phyloP scores from a whole-genome alignment of 2,113 vertebrate species.

The Vidua chalybeata region DNA sequence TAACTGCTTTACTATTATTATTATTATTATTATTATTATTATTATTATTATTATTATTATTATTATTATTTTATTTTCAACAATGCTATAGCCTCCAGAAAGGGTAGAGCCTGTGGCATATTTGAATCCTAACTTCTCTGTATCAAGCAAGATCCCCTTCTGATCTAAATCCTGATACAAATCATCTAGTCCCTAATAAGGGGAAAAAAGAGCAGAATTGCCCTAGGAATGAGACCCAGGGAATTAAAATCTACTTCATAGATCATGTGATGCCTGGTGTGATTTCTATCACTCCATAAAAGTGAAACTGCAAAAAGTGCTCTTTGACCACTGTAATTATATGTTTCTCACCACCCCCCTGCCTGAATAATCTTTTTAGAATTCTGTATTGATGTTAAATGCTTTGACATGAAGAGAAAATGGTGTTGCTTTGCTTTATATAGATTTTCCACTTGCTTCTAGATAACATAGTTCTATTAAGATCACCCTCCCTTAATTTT shows the following conservation, averaged over 20 bases:
- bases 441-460: neutral
- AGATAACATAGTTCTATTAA: neutral
- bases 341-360: rapidly evolving
- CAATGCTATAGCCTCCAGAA: neutral
- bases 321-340: neutral
- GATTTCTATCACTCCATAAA: neutral
- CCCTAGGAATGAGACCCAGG: neutral
- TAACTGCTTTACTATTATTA: neutral
- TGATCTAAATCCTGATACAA: neutral
- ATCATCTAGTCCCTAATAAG: neutral
- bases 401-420: neutral
- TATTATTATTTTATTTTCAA: neutral
- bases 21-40: neutral
- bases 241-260: neutral
- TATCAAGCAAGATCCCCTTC: neutral
- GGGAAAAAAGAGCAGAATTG: neutral
- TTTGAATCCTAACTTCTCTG: neutral
- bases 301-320: neutral
- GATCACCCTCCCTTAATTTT: neutral
- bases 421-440: neutral
- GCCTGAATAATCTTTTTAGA: neutral
- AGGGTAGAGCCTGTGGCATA: neutral
- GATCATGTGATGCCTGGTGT: neutral
- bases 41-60: no score
- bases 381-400: neutral